Evolutionary conservation across 2,888 invertebrate genomes (phyloP), one percentile per base, ranked within the genome.

Genomic region (Drosophila atripex): DNA sequence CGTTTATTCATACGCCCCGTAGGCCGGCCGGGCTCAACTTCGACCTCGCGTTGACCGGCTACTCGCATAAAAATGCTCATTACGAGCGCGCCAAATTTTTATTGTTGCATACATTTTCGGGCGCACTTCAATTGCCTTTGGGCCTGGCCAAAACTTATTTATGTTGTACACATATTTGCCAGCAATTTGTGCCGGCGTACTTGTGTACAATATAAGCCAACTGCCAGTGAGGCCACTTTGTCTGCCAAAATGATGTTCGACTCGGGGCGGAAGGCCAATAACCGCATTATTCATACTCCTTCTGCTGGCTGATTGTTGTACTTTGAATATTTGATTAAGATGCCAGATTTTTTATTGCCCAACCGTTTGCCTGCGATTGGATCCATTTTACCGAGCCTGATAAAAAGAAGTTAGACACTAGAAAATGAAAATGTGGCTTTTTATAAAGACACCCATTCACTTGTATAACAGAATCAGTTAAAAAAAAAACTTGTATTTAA

Each of bases 131-230:
- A 11, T 30, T 45, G 49, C 35, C 43, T 25, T 38, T 7, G 25
- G 51, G 39, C 38, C 52, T 38, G 38, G 18, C 35, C 59, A 14
- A 54, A 71, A 52, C 54, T 80, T 87, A 75, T 83, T 83, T 80
- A 87, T 83, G 78, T 85, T 66, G 53, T 70, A 54, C 73, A 75
- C 85, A 84, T 80, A 83, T 83, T 83, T 84, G 88, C 73, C 71
- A 70, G 64, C 75, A 85, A 82, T 87, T 83, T 83, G 87, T 72
- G 53, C 51, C 14, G 68, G 51, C 51, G 35, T 28, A 53, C 64
- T 28, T 11, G 47, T 25, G 58, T 57, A 73, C 70, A 71, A 71
- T 80, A 77, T 30, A 55, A 47, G 45, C 51, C 56, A 46, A 63
- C 46, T 63, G 70, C 56, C 58, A 23, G 21, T 23, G 21, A 23